A percentile compares a stretch with the other conserved stretches of the same genome.
Evolutionary conservation across 2,113 vertebrate genomes (phyloP).

Genomic region (Podarcis muralis): DNA sequence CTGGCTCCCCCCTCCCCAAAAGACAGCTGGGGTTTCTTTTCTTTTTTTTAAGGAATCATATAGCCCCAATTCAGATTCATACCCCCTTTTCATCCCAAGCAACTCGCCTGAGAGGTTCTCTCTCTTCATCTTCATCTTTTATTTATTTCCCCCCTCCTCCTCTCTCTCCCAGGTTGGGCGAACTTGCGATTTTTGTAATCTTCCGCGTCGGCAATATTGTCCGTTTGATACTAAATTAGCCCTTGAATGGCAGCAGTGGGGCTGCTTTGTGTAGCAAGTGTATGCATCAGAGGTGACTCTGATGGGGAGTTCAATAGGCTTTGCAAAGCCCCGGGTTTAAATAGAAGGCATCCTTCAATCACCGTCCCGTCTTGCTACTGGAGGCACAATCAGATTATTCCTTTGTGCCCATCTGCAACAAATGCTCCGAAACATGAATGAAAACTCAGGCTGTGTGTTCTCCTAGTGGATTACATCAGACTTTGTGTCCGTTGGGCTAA

Average conservation of each 20-base stretch:
- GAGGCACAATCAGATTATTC: slow-evolving; percentile 58
- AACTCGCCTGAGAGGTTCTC: slow-evolving; percentile 2
- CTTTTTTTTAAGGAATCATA: slow-evolving; percentile 8
- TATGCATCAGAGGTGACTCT: slow-evolving; percentile 46
- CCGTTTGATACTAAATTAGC: slow-evolving; percentile 55
- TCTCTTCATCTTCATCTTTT: slow-evolving; percentile 8
- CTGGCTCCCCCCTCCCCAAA: neutral
- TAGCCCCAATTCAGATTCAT: slow-evolving; percentile 38
- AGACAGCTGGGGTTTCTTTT: neutral
- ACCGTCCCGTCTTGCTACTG: slow-evolving; percentile 46
- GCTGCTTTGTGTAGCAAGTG: slow-evolving; percentile 46
- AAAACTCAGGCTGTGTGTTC: slow-evolving; percentile 56
- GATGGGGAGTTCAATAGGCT: slow-evolving; percentile 46
- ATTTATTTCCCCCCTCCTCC: slow-evolving; percentile 39
- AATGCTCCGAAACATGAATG: slow-evolving; percentile 63
- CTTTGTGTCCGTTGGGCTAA: slow-evolving; percentile 49
- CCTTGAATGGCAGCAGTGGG: slow-evolving; percentile 49
- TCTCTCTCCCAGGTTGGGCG: slow-evolving; percentile 61
- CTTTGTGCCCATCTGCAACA: slow-evolving; percentile 47
- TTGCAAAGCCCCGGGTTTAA: slow-evolving; percentile 47
- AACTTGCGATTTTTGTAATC: slow-evolving; percentile 67
- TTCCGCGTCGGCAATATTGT: slow-evolving; percentile 50
- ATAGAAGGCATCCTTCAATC: slow-evolving; percentile 59
- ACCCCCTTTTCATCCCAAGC: slow-evolving; percentile 46
- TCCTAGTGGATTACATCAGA: slow-evolving; percentile 65